These are phyloP conservation scores for Clinocottus analis DNA, from an alignment of 2,113 vertebrate species.

Conservation along the genomic window DNA sequence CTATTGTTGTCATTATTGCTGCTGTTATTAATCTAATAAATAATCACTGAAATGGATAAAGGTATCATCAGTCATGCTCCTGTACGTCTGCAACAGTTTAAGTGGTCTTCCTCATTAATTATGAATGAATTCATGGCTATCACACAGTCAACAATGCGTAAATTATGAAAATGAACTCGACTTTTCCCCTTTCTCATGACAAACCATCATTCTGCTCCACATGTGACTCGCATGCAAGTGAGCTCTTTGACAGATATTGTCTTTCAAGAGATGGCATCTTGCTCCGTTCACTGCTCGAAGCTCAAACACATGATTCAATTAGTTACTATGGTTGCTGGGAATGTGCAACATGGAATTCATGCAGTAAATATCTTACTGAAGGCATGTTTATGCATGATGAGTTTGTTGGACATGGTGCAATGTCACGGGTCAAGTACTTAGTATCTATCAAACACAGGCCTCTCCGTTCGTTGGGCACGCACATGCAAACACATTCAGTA, in stretches of 20 bases:
- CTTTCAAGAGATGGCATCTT: constrained; percentile 61
- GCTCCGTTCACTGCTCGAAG: constrained; percentile 51
- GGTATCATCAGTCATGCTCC: constrained; percentile 39
- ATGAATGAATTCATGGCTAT: constrained; percentile 23
- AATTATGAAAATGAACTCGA: constrained; percentile 21
- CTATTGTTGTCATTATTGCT: neutral
- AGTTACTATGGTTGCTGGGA: constrained; percentile 62
- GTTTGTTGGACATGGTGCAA: constrained; percentile 49
- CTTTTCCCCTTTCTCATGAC: constrained; percentile 38
- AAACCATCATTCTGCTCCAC: constrained; percentile 56
- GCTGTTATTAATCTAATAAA: constrained; percentile 5
- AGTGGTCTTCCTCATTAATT: constrained; percentile 42
- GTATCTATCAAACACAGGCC: constrained; percentile 11
- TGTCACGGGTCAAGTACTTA: constrained; percentile 59
- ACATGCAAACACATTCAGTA: constrained; percentile 11
- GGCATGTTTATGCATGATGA: constrained; percentile 71
- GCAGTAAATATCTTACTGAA: constrained; percentile 57
- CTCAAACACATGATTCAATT: constrained; percentile 64
- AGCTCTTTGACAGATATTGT: constrained; percentile 56
- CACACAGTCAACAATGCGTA: constrained; percentile 13
- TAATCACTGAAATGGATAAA: constrained; percentile 29
- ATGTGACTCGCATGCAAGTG: constrained; percentile 53
- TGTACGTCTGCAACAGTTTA: constrained; percentile 26
- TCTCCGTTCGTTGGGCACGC: constrained; percentile 23
- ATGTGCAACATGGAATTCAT: constrained; percentile 62